Evolutionary conservation across 2,797 vertebrate species (phyloP).

Genomic region (Holocentrus rufus): DNA sequence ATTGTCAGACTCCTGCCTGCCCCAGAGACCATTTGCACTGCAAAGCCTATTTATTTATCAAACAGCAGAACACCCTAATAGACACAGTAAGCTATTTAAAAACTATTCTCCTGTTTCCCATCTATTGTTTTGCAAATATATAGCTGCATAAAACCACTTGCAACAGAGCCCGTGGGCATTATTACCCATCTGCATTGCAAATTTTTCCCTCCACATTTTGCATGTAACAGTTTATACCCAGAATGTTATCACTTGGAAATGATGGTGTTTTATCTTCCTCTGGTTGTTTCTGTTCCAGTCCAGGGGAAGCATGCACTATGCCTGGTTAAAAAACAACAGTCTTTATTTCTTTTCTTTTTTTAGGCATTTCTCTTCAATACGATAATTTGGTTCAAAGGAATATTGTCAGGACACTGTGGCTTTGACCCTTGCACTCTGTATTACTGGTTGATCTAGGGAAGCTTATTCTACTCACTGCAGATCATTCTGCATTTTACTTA

Average conservation of each 20-base stretch:
- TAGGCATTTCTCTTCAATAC: background rate
- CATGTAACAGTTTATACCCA: constrained; percentile 1
- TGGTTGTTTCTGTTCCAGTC: background rate
- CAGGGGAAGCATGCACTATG: background rate
- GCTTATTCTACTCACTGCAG: too few relatives aligned
- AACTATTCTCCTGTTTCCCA: background rate
- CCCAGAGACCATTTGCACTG: background rate
- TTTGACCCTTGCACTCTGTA: too few relatives aligned
- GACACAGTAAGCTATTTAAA: background rate
- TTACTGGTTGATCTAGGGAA: too few relatives aligned
- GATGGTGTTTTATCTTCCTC: background rate
- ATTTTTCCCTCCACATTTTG: background rate
- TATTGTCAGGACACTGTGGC: too few relatives aligned
- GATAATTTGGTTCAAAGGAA: background rate
- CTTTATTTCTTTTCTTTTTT: too few relatives aligned
- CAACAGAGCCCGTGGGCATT: background rate
- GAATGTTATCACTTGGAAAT: background rate
- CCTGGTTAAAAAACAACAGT: background rate
- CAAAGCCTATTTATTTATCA: background rate
- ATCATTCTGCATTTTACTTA: too few relatives aligned
- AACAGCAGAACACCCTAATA: background rate
- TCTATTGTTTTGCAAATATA: constrained; percentile 7
- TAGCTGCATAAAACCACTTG: too few relatives aligned
- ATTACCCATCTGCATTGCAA: constrained; percentile 30
- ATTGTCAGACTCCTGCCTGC: background rate